Evolutionary conservation across 2,113 vertebrate genomes (phyloP).

Genomic region (Ctenodactylus gundi): DNA sequence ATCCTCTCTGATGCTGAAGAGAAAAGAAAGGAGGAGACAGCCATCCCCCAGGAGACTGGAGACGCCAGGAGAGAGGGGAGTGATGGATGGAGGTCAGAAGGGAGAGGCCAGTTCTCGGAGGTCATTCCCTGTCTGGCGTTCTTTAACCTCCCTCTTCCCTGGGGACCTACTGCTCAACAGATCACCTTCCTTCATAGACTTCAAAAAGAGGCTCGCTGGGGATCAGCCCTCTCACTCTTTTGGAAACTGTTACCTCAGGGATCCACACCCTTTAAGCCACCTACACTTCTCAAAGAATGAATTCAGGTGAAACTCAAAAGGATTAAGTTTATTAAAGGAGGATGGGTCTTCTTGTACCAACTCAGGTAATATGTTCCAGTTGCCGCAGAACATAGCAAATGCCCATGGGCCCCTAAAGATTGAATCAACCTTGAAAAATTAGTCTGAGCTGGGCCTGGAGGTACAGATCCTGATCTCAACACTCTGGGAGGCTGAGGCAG

Average conservation of each 20-base stretch:
- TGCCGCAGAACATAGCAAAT: background rate
- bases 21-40: constrained; percentile 75
- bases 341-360: background rate
- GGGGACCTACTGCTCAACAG: constrained; percentile 53
- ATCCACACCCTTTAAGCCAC: background rate
- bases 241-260: background rate
- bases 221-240: background rate
- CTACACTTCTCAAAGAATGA: background rate
- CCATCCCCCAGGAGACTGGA: constrained; percentile 71
- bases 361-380: background rate
- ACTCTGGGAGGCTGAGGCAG: too few relatives aligned
- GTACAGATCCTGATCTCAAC: too few relatives aligned
- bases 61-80: constrained; percentile 39
- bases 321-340: background rate
- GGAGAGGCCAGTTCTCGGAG: constrained; percentile 60
- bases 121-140: constrained; percentile 69
- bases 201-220: constrained; percentile 49
- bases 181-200: constrained; percentile 56
- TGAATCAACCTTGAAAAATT: background rate
- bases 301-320: background rate
- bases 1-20: constrained; percentile 66
- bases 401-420: background rate
- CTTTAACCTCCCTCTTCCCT: constrained; percentile 66
- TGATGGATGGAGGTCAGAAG: constrained; percentile 75
- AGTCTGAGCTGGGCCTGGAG: too few relatives aligned